Evolutionary conservation across 2,888 invertebrate genomes (phyloP), one percentile per base, ranked within the genome.

Genomic region (Masnerella sp.): DNA sequence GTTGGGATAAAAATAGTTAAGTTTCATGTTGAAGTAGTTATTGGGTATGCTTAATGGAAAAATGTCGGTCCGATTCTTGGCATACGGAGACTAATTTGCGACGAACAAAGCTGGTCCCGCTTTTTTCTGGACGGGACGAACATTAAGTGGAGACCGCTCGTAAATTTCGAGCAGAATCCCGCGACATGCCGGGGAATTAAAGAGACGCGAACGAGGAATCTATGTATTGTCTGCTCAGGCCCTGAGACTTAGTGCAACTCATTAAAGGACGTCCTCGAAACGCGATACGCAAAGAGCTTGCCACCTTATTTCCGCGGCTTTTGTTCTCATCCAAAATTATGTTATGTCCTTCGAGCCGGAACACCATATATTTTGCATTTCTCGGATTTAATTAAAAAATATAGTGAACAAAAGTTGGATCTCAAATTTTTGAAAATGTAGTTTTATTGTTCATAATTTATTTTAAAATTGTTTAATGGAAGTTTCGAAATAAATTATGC

Each of bases 161-260:
- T 74, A 74, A 74, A 69, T 69, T 73, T 72, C 61, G 43, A 61
- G 34, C 49, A 32, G 47, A 61, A 73, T 73, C 56, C 62, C 52
- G 69, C 65, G 69, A 74, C 74, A 58, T 68, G 65, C 58, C 47
- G 42, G 40, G 59, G 59, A 74, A 74, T 74, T 74, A 69, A 68
- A 74, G 73, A 74, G 61, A 64, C 51, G 68, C 61, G 64, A 67
- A 67, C 65, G 65, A 72, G 54, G 67, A 67, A 54, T 67, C 61
- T 61, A n/a, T n/a, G 73, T 67, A 73, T 73, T 73, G 73, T 73
- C 67, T 73, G 34, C 25, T 62, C 54, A 68, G 54, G 51, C 51
- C 49, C 64, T 58, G 51, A 59, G 59, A 68, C 69, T 62, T 70
- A 49, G 51, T 45, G 52, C 18, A 51, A 74, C 68, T 74, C 56